Conservation (phyloP, 2,113 vertebrate genomes). For the Zosterops hypoxanthus region DNA sequence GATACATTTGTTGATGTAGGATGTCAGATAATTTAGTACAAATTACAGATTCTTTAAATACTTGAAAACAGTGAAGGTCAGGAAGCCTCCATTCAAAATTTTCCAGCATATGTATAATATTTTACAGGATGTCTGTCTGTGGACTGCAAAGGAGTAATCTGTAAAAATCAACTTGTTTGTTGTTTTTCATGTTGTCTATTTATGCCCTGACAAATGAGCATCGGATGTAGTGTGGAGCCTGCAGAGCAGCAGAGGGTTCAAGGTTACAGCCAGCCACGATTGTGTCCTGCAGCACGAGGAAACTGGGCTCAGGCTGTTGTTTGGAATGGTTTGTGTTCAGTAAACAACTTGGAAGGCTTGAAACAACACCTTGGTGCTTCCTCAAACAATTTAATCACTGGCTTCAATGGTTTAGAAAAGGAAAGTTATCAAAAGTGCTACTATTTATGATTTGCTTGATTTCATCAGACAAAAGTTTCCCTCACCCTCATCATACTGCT, state of each 20-base stretch:
- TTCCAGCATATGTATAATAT: constrained; percentile 76
- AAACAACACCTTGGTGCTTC: constrained; percentile 17
- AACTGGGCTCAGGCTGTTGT: neutral
- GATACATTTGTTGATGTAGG: constrained; percentile 69
- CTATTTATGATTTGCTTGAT: neutral
- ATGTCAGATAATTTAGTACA: constrained; percentile 73
- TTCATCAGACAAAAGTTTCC: neutral
- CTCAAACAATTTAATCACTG: neutral
- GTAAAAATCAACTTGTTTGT: constrained; percentile 79
- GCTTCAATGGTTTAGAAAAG: neutral
- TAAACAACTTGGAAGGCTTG: neutral
- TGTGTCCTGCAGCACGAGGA: constrained; percentile 32
- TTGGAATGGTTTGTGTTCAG: neutral
- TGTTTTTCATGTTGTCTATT: constrained; percentile 80
- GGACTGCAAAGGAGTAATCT: constrained; percentile 70
- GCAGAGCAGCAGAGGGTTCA: constrained; percentile 75
- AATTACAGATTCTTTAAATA: constrained; percentile 72
- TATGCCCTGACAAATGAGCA: constrained; percentile 73
- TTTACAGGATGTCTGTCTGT: constrained; percentile 80
- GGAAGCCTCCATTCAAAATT: constrained; percentile 77
- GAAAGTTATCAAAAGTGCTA: neutral
- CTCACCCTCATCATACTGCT: neutral
- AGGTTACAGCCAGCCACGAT: constrained; percentile 52
- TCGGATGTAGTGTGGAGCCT: constrained; percentile 72
- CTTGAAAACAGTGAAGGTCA: constrained; percentile 72